Evolutionary conservation across 2,888 invertebrate species (phyloP), one percentile per base, ranked within the genome.

Genomic region (Caradrina kadenii): DNA sequence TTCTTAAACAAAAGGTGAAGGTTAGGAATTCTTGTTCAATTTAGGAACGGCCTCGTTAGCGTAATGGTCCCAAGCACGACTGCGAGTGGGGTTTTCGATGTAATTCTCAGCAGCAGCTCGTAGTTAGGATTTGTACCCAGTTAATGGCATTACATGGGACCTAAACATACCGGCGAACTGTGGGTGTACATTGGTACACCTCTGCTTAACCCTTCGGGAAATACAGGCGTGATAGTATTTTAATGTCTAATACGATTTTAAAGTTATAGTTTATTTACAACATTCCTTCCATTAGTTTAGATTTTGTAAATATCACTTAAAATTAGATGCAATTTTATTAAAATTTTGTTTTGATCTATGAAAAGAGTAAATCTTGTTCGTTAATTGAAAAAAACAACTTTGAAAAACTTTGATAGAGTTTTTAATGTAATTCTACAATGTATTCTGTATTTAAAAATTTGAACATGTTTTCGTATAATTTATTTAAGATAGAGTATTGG

Each of bases 381-480:
- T 62, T 69, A 21, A 58, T 62, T 50, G 42, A 76, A 26, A n/a
- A 76, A 73, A 66, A 49, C 17, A 59, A n/a, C 15, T 22, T 74
- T 70, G 50, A 62, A 63, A 59, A 6, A 59, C 17, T 53, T 69
- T 60, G 54, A 59, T 59, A 45, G 35, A 39, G 49, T 52, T 26
- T 58, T 48, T 71, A 60, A 77, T 52, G 11, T 22, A 17, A 63
- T 69, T 58, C 1, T 11, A 19, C 0, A 0, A 10, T 53, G n/a
- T n/a, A n/a, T n/a, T n/a, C n/a, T n/a, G n/a, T n/a, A n/a, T 49
- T 54, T 31, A 42, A 26, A 39, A n/a, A 58, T 26, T 52, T 62
- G 22, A 17, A 19, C 0, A 7, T 2, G 1, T 39, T 31, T 58
- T 48, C 1, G 10, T 48, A n/a, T 26, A 17, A 1, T 45, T 26